These are phyloP conservation scores for Drosophila demipolita DNA, from an alignment of 2,888 invertebrate species.

Conservation along the genomic window DNA sequence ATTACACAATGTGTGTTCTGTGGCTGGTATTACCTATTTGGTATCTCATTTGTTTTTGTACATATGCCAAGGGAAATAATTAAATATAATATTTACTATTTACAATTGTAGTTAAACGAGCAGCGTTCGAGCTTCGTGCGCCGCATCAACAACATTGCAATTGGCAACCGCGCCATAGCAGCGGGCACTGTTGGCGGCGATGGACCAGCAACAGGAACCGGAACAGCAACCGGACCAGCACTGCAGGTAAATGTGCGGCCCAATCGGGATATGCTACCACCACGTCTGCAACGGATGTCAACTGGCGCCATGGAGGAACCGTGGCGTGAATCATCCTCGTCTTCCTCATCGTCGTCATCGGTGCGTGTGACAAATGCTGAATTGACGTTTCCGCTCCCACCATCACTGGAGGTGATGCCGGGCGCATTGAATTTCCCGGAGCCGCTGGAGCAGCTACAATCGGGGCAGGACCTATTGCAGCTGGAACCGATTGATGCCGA, in stretches of 20 bases:
- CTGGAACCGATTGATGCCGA: constrained; percentile 6
- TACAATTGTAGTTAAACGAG: constrained; percentile 30
- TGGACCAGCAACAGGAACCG: not conserved
- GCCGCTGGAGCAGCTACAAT: constrained; percentile 10
- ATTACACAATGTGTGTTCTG: too few species aligned
- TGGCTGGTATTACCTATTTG: too few species aligned
- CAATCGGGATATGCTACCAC: constrained; percentile 53
- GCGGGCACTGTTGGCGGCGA: constrained; percentile 12
- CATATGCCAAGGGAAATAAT: too few species aligned
- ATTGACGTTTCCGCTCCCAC: constrained; percentile 34
- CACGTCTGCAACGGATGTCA: constrained; percentile 51
- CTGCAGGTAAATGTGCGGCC: constrained; percentile 34
- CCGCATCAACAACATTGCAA: constrained; percentile 39
- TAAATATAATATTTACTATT: not conserved
- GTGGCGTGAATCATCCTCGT: constrained; percentile 7
- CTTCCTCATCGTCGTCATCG: not conserved
- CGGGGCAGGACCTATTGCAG: constrained; percentile 15
- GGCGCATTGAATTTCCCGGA: constrained; percentile 35
- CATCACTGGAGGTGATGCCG: constrained; percentile 47
- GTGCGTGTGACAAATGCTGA: constrained; percentile 14
- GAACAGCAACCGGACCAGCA: not conserved
- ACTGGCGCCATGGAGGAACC: constrained; percentile 3
- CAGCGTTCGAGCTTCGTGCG: constrained; percentile 27
- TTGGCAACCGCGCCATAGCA: not conserved
- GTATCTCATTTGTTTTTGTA: too few species aligned